Percentiles rank a stretch among this genome's conserved stretches.
phyloP scores from a whole-genome alignment of 2,113 vertebrate species.

The Bufo bufo region DNA sequence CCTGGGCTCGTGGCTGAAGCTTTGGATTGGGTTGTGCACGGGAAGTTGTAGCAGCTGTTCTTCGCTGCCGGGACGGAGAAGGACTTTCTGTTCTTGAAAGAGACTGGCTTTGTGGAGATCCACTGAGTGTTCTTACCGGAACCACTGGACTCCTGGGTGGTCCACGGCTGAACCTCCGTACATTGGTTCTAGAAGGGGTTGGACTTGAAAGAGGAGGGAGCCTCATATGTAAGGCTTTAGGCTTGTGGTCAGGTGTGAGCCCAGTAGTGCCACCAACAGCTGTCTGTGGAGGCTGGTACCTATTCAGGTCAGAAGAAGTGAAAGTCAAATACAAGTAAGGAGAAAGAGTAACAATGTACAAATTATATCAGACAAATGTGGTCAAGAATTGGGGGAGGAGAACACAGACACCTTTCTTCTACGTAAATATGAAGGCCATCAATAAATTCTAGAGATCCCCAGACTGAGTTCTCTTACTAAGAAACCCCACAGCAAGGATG shows the following conservation, averaged over 20 bases:
- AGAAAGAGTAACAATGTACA: neutral
- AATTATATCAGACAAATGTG: neutral
- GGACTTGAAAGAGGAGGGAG: constrained; percentile 64
- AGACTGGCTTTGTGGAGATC: constrained; percentile 78
- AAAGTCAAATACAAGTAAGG: constrained; percentile 4
- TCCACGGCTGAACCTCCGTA: constrained; percentile 70
- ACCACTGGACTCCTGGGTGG: constrained; percentile 68
- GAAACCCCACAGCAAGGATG: too few relatives aligned
- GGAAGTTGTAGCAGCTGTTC: constrained; percentile 65
- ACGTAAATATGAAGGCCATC: too few relatives aligned
- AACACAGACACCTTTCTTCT: too few relatives aligned
- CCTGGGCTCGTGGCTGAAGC: constrained; percentile 73
- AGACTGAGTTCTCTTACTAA: too few relatives aligned
- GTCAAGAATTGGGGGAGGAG: neutral
- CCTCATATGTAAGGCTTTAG: constrained; percentile 63
- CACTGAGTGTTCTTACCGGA: constrained; percentile 78
- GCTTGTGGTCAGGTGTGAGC: constrained; percentile 63
- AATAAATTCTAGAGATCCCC: too few relatives aligned
- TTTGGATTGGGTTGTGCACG: constrained; percentile 72
- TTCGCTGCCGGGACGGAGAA: constrained; percentile 81
- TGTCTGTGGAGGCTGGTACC: constrained; percentile 73
- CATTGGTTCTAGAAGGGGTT: constrained; percentile 70
- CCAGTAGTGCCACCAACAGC: constrained; percentile 63
- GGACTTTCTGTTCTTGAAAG: constrained; percentile 82
- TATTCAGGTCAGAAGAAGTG: constrained; percentile 60